Base-by-base conservation (phyloP, 2,113 vertebrate genomes). In the Manacus vitellinus region DNA sequence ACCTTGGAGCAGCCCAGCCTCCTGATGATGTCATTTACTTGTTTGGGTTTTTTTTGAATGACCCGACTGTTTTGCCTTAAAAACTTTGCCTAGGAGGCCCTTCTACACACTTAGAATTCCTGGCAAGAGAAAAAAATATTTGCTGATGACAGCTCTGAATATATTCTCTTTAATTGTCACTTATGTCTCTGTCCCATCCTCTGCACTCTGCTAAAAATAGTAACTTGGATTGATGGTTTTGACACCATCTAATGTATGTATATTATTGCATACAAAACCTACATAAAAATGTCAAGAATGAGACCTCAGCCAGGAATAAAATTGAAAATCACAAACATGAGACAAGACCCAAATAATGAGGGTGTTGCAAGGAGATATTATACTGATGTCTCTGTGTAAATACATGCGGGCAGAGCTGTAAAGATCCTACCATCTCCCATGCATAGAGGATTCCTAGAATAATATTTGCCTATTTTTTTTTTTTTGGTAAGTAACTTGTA, bases 91-190 rank as follows among this genome's bases (percentile, higher is more conserved):
- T 89, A 31, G 51, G 88, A 86, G 87, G 74, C 89, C 78, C 41
- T 93, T 92, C 47, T 83, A 46, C 55, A 16, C 51, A n/a, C 77
- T 85, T 54, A 76, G 49, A 52, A 92, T 80, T 95, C 62, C 93
- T 98, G 92, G 68, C 25, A 85, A 66, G 67, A 87, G 94, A n/a
- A 75, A 78, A 87, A 94, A 95, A 82, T 62, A 96, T 97, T 96
- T 95, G 71, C 61, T 71, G 82, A 88, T 97, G 96, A 93, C 82
- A 90, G 89, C 95, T 89, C 58, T 85, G 87, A 94, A 94, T 94
- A 96, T 84, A 85, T 96, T 97, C 94, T 92, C 91, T 91, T 96
- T 97, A 96, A 95, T 96, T 91, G 82, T 94, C 94, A 85, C 96
- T 91, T 84, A 76, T 88, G 89, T 94, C 90, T 97, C 94, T 85